phyloP scores from a whole-genome alignment of 2,888 invertebrate genomes.

The Habroteleia sp. region DNA sequence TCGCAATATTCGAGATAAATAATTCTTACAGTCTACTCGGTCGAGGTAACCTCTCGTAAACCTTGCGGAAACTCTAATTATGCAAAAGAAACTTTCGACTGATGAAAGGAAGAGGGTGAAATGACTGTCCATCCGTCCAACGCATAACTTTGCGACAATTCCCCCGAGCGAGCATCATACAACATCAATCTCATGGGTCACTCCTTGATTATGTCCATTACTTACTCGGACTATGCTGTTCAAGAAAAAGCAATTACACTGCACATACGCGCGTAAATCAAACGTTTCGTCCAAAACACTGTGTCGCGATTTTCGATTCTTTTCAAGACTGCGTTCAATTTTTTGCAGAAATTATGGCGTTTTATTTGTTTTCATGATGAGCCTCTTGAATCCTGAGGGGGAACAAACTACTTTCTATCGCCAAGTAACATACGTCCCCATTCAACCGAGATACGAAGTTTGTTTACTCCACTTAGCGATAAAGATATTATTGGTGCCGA shows the following conservation, averaged over 20 bases:
- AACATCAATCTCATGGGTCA: constrained; percentile 63
- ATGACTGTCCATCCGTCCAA: constrained; percentile 61
- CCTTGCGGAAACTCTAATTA: constrained; percentile 69
- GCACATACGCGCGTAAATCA: constrained; percentile 7
- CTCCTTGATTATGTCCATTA: constrained; percentile 61
- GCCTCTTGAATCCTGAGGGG: constrained; percentile 40
- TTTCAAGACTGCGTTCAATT: too few relatives aligned
- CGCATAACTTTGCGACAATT: constrained; percentile 63
- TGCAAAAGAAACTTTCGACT: constrained; percentile 70
- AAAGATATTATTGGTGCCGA: constrained; percentile 71
- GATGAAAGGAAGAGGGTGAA: constrained; percentile 65
- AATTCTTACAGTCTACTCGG: constrained; percentile 58
- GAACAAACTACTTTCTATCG: constrained; percentile 62
- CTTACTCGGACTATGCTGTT: constrained; percentile 46
- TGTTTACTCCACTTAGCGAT: constrained; percentile 74
- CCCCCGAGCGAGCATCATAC: constrained; percentile 60
- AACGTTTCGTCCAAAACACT: constrained; percentile 2
- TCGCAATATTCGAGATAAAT: constrained; percentile 51
- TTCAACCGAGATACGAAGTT: constrained; percentile 67
- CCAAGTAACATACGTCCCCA: constrained; percentile 57
- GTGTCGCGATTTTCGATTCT: too few relatives aligned
- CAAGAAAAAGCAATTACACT: constrained; percentile 46
- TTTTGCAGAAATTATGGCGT: neutral
- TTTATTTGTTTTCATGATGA: constrained; percentile 55
- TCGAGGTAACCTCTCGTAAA: constrained; percentile 63